Percentiles rank a stretch among this genome's conserved stretches.
Evolutionary conservation across 1,140 invertebrate genomes (phyloP).

Genomic region (Colletes latitarsis): DNA sequence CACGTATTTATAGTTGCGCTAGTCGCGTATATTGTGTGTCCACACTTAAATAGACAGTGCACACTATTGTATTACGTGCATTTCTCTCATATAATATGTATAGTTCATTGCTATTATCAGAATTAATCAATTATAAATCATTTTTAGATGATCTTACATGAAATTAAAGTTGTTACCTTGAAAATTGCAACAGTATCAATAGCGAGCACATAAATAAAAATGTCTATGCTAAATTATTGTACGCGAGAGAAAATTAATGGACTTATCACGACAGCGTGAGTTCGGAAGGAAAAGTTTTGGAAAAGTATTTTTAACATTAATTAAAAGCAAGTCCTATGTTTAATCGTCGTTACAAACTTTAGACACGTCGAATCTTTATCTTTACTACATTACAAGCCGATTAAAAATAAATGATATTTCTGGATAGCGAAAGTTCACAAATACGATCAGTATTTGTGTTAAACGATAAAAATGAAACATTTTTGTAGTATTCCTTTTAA

Average conservation of each 20-base stretch:
- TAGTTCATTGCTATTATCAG: neutral
- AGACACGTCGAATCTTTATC: no score
- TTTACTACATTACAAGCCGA: no score
- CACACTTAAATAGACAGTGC: slow-evolving; percentile 14
- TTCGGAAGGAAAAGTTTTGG: no score
- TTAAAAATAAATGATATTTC: neutral
- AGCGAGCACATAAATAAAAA: neutral
- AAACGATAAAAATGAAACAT: neutral
- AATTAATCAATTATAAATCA: neutral
- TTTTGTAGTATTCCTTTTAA: neutral
- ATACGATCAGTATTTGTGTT: neutral
- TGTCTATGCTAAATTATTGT: neutral
- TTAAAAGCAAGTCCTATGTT: no score
- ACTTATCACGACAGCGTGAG: no score
- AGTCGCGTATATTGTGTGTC: slow-evolving; percentile 19
- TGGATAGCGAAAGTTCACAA: neutral
- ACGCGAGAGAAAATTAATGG: neutral
- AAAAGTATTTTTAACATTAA: no score
- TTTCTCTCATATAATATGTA: neutral
- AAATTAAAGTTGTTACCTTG: neutral
- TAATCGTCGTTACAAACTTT: neutral
- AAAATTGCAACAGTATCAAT: neutral
- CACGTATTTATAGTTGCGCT: slow-evolving; percentile 43
- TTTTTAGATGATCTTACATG: no score
- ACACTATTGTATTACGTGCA: neutral